phyloP scores from a whole-genome alignment of 2,113 vertebrate species.

The Ammospiza nelsoni region DNA sequence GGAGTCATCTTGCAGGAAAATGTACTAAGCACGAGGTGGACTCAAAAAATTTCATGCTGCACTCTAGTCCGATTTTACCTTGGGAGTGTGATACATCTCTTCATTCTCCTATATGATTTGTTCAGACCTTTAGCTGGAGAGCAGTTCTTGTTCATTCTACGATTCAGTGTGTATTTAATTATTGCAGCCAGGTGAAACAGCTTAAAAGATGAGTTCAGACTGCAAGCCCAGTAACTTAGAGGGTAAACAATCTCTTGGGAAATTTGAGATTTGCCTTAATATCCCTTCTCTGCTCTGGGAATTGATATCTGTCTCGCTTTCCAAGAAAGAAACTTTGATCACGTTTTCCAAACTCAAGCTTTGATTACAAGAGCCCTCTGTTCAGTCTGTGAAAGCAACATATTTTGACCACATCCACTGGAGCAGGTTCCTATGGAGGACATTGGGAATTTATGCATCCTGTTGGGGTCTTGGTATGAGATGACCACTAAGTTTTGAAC shows the following conservation, averaged over 20 bases:
- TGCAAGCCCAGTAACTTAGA: not conserved
- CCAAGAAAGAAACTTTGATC: not conserved
- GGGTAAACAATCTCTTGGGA: not conserved
- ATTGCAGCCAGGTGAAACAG: not conserved
- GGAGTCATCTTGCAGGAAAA: not conserved
- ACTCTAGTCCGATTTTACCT: not conserved
- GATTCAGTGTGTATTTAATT: not conserved
- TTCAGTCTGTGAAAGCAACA: not conserved
- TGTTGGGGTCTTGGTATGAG: not conserved
- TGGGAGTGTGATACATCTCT: not conserved
- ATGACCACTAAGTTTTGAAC: not conserved
- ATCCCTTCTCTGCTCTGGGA: not conserved
- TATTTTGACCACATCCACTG: not conserved
- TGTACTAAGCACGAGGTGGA: not conserved
- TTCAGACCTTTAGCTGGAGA: not conserved
- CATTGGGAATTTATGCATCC: not conserved
- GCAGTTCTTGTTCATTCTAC: not conserved
- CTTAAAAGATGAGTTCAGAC: not conserved
- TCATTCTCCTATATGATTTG: not conserved
- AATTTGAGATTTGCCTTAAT: not conserved
- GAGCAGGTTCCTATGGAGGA: not conserved
- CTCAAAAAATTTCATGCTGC: not conserved
- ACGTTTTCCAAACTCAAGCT: not conserved
- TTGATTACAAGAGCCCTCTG: not conserved
- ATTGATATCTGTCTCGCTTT: not conserved